Conservation (phyloP, 2,888 invertebrate genomes). For the Anagyrus pseudococci region DNA sequence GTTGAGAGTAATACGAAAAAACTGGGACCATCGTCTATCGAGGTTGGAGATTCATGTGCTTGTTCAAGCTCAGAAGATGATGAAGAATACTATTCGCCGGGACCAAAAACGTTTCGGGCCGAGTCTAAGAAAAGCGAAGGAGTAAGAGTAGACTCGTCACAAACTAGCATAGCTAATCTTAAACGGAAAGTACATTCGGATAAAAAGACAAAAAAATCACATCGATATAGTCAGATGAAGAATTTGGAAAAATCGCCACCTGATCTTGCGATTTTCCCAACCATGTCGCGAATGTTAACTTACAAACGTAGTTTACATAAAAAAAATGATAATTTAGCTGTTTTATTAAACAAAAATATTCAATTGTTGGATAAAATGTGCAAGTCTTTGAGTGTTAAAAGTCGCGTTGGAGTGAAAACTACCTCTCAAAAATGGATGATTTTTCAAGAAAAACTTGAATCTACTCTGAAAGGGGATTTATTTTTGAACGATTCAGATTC, state of each 20-base stretch:
- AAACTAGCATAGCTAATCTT: too few species aligned
- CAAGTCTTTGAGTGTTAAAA: not conserved
- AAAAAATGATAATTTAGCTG: not conserved
- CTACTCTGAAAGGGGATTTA: conserved; percentile 1
- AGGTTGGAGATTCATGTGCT: too few species aligned
- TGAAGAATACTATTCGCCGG: not conserved
- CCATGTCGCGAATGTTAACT: not conserved
- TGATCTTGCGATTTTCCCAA: not conserved
- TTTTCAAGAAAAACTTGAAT: conserved; percentile 19
- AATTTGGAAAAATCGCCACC: too few species aligned
- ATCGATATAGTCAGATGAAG: too few species aligned
- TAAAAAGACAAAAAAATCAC: too few species aligned
- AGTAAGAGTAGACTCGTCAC: too few species aligned
- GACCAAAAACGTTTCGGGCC: not conserved
- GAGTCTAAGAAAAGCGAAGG: not conserved
- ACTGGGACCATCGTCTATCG: too few species aligned
- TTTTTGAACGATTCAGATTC: conserved; percentile 11
- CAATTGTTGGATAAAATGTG: conserved; percentile 15
- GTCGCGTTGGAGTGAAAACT: not conserved
- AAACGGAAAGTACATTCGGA: too few species aligned
- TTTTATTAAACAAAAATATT: conserved; percentile 16
- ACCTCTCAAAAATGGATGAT: conserved; percentile 21
- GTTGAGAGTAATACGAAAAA: too few species aligned
- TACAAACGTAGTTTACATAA: too few species aligned
- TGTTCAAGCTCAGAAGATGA: conserved; percentile 28